Base-by-base conservation (phyloP, 1,140 invertebrate genomes). In the Aleiodes sp. region DNA sequence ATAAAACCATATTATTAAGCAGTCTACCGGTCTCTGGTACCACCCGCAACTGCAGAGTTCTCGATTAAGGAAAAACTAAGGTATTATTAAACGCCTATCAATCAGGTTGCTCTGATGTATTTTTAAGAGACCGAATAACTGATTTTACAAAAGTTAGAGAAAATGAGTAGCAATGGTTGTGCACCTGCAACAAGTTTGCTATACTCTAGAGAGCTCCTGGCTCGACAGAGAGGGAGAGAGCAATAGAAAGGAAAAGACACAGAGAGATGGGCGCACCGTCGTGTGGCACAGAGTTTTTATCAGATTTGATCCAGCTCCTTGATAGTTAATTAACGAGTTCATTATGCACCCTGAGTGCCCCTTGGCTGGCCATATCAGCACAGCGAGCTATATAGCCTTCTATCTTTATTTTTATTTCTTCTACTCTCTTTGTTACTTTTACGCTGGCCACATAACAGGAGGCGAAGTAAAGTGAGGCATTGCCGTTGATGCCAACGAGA, bases 241-340 rank as follows among this genome's bases (percentile, higher is more conserved):
- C n/a, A n/a, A n/a, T n/a, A n/a, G n/a, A n/a, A n/a, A n/a, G n/a
- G n/a, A n/a, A n/a, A n/a, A n/a, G n/a, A n/a, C n/a, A n/a, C n/a
- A n/a, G n/a, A n/a, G n/a, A n/a, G n/a, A n/a, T n/a, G n/a, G 79
- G 73, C 74, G 81, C 78, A 76, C 82, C 81, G 80, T 84, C 82
- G 82, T 84, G 81, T 84, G 80, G 80, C 82, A n/a, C n/a, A 76
- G 74, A 69, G 2, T 74, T 70, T 72, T 84, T 86, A 85, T 85
- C 84, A 85, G 84, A 86, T 85, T 79, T 81, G 83, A 86, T 86
- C 72, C 78, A 78, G 80, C 81, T 81, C 82, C 79, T 79, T 80
- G 83, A 86, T 86, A 85, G 83, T 86, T 84, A 86, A 86, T 86
- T 86, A 86, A 85, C 82, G 83, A 85, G 84, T 85, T 85, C 84